These are phyloP conservation scores for Heliopora coerulea DNA, from an alignment of 92 coral and sea anemone species.

Conservation along the genomic window DNA sequence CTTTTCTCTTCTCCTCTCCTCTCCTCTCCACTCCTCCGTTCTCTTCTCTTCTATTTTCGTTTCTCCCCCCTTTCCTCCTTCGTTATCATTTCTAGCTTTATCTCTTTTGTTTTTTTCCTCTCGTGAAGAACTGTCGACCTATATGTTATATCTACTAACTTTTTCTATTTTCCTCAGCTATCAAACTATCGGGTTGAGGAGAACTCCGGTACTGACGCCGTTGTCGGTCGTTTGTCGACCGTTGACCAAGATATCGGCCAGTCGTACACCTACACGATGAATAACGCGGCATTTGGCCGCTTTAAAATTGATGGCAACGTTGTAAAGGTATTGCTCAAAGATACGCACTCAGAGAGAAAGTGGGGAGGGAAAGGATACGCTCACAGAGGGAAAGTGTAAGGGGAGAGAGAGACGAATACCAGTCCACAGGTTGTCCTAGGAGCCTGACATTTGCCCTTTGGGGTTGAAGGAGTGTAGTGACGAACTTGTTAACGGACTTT, in stretches of 20 bases:
- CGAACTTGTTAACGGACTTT: too few species aligned
- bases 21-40: not conserved
- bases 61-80: not conserved
- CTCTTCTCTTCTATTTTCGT: not conserved
- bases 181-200: conserved; percentile 69
- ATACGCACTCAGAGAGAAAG: not conserved
- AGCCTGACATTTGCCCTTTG: too few species aligned
- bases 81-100: not conserved
- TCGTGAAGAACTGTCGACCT: not conserved
- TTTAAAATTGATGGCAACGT: conserved; percentile 60
- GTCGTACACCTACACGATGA: conserved; percentile 59
- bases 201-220: conserved; percentile 65
- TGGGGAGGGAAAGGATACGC: not conserved
- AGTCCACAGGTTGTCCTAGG: too few species aligned
- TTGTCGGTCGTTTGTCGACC: conserved; percentile 70
- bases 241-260: conserved; percentile 76
- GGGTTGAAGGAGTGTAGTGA: too few species aligned
- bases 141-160: not conserved
- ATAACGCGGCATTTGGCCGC: conserved; percentile 71
- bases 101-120: not conserved
- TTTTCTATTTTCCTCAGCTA: conserved; percentile 53
- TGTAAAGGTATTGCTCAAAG: conserved; percentile 58
- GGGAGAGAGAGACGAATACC: too few species aligned
- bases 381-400: not conserved
- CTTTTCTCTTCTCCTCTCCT: too few species aligned